These are phyloP conservation scores for Meleagris gallopavo DNA, from an alignment of 2,113 vertebrate genomes.

Conservation along the genomic window DNA sequence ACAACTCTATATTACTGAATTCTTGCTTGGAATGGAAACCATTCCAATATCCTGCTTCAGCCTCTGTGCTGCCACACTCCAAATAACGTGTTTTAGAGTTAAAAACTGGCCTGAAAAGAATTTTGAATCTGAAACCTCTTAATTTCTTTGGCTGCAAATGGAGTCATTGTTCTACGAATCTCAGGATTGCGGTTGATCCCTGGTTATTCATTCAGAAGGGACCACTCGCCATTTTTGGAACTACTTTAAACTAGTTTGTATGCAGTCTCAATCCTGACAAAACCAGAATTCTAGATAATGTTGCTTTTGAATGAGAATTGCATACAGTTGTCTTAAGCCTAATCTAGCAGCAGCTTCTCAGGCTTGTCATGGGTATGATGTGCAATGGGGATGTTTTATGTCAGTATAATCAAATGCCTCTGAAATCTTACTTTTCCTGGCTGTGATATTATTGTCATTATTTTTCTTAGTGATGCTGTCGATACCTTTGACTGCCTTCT, in stretches of 20 bases:
- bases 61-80: background rate
- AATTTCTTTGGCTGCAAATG: constrained; percentile 47
- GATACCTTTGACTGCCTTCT: background rate
- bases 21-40: constrained; percentile 40
- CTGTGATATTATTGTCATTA: background rate
- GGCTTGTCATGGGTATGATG: background rate
- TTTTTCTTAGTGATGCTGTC: background rate
- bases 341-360: background rate
- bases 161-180: constrained; percentile 45
- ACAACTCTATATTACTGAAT: background rate
- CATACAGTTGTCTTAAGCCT: background rate
- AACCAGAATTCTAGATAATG: background rate
- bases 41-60: background rate
- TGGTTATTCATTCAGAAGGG: background rate
- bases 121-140: constrained; percentile 14
- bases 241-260: background rate
- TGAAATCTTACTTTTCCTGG: background rate
- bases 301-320: background rate
- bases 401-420: background rate
- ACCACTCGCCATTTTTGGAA: constrained; percentile 1
- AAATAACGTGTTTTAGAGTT: background rate
- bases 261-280: constrained; percentile 9
- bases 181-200: background rate
- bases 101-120: background rate
- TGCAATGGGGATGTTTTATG: background rate